A percentile compares a stretch with the other conserved stretches of the same genome.
These are phyloP conservation scores for Blastomussa wellsi DNA, from an alignment of 92 coral and sea anemone species.

Conservation along the genomic window DNA sequence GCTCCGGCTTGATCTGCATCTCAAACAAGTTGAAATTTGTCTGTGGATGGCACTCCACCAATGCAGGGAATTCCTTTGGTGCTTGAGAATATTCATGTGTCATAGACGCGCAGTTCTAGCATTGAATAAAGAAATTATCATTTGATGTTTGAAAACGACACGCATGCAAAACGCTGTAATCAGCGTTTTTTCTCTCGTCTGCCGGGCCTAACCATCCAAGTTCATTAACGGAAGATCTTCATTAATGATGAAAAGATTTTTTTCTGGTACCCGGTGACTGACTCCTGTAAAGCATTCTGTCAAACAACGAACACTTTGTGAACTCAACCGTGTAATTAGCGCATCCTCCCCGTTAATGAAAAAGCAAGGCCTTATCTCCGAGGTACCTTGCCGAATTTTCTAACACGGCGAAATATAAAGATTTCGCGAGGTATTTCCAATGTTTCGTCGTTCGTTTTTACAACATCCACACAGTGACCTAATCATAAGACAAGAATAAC, in stretches of 20 bases:
- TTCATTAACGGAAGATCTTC: neutral
- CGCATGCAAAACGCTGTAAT: conserved; percentile 25
- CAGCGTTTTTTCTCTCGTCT: conserved; percentile 15
- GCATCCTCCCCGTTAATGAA: conserved; percentile 27
- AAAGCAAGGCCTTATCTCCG: neutral
- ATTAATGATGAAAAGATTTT: conserved; percentile 39
- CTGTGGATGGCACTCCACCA: conserved; percentile 41
- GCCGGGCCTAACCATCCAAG: neutral
- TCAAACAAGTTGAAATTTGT: conserved; percentile 43
- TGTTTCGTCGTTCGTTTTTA: neutral
- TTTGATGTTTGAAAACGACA: neutral
- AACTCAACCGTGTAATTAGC: conserved; percentile 82
- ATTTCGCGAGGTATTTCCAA: neutral
- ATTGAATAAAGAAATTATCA: neutral
- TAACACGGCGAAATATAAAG: neutral
- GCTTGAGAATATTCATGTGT: conserved; percentile 51
- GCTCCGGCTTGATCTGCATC: conserved; percentile 56
- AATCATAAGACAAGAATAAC: neutral
- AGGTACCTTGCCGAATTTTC: neutral
- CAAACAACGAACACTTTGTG: conserved; percentile 52
- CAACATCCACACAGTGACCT: neutral
- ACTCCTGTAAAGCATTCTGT: conserved; percentile 38
- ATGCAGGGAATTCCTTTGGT: conserved; percentile 19
- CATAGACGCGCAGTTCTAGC: conserved; percentile 50
- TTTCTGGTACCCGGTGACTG: conserved; percentile 55